These are phyloP conservation scores for Poecilobothrus nobilitatus DNA, from an alignment of 2,888 invertebrate species.

Conservation along the genomic window DNA sequence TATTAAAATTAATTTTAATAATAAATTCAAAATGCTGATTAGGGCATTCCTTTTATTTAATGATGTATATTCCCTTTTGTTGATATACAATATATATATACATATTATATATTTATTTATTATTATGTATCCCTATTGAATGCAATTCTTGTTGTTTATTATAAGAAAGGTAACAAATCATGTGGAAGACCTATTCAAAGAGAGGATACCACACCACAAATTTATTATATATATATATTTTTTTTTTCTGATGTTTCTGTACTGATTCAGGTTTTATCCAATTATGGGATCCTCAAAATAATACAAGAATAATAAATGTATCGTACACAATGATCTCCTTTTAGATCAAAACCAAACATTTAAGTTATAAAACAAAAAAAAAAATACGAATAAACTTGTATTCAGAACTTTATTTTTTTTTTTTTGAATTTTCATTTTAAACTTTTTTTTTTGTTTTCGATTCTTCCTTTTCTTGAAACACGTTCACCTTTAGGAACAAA, in stretches of 20 bases:
- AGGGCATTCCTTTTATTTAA: too few species aligned
- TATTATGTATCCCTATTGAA: too few species aligned
- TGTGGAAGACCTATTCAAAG: background rate
- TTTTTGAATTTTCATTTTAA: too few species aligned
- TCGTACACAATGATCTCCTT: too few species aligned
- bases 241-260: background rate
- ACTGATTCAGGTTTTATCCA: background rate
- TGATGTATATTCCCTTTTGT: too few species aligned
- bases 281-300: background rate
- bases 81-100: too few species aligned
- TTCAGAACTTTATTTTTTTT: background rate
- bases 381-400: background rate
- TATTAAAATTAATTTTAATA: too few species aligned
- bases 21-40: too few species aligned
- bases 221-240: background rate
- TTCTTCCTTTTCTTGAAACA: background rate
- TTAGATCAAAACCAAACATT: too few species aligned
- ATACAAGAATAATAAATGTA: too few species aligned
- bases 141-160: background rate
- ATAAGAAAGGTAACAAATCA: background rate
- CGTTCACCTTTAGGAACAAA: background rate
- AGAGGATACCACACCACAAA: slow-evolving; percentile 1
- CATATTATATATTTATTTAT: too few species aligned
- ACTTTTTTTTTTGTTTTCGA: background rate
- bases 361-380: background rate